Conservation (phyloP, 2,797 vertebrate species). For the Clarias fuscus region DNA sequence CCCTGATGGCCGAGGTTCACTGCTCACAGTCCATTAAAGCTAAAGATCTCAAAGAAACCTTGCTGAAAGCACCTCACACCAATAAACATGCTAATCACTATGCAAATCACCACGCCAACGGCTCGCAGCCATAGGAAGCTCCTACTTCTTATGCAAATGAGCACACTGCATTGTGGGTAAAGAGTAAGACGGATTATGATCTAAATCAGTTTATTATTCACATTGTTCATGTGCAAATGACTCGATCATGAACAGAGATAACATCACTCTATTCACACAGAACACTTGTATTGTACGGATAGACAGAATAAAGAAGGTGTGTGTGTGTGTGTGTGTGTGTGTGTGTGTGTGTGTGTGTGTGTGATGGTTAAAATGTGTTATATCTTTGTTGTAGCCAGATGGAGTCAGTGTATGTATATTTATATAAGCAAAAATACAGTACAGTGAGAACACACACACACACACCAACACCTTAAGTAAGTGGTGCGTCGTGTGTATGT, state of each 20-base stretch:
- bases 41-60: constrained; percentile 18
- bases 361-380: too few species aligned
- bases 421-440: not conserved
- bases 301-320: not conserved
- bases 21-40: not conserved
- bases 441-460: not conserved
- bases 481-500: not conserved
- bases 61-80: constrained; percentile 27
- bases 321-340: not conserved
- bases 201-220: constrained; percentile 44
- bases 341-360: not conserved
- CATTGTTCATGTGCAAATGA: constrained; percentile 36
- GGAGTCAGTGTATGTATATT: not conserved
- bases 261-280: not conserved
- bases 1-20: constrained; percentile 6
- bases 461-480: not conserved
- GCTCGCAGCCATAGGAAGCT: constrained; percentile 32
- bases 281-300: too few species aligned
- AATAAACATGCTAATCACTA: constrained; percentile 35
- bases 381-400: not conserved
- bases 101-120: constrained; percentile 43
- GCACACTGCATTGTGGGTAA: constrained; percentile 39
- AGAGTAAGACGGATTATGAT: constrained; percentile 43
- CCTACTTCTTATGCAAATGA: constrained; percentile 51
- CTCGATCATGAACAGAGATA: constrained; percentile 24